These are phyloP conservation scores for Malurus elegans DNA, from an alignment of 2,113 vertebrate genomes.

Conservation along the genomic window DNA sequence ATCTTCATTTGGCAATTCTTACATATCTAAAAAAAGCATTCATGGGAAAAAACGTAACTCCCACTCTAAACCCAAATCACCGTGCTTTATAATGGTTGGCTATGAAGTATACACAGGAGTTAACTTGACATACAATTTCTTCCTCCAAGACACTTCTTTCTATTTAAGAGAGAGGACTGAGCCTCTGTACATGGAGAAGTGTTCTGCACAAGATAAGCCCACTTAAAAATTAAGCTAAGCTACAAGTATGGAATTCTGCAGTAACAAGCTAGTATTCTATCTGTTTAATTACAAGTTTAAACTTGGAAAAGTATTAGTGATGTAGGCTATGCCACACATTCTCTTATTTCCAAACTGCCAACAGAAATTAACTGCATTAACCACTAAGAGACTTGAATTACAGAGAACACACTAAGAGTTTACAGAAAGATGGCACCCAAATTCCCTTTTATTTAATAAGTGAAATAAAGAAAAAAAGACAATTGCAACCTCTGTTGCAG, in stretches of 20 bases:
- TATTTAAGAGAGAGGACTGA: neutral
- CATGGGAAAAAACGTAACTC: neutral
- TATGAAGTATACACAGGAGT: neutral
- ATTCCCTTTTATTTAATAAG: constrained; percentile 25
- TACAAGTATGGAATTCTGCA: neutral
- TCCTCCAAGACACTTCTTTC: neutral
- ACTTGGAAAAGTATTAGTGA: constrained; percentile 14
- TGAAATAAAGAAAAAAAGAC: constrained; percentile 11
- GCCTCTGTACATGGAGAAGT: neutral
- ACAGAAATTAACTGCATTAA: neutral
- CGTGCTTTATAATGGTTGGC: neutral
- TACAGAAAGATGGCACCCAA: constrained; percentile 48
- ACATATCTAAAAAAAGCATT: neutral
- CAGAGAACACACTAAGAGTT: constrained; percentile 3
- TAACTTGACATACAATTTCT: constrained; percentile 35
- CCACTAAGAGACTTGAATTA: neutral
- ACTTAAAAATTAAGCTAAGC: constrained; percentile 34
- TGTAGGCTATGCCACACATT: neutral
- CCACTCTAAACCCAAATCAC: neutral
- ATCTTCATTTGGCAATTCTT: constrained; percentile 47
- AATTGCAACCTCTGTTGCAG: constrained; percentile 29
- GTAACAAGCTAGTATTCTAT: constrained; percentile 22
- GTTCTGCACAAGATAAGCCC: constrained; percentile 49
- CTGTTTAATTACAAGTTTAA: neutral
- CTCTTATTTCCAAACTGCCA: neutral